Base-by-base conservation (phyloP, 2,888 invertebrate species). In the Dryobotodes eremita region DNA sequence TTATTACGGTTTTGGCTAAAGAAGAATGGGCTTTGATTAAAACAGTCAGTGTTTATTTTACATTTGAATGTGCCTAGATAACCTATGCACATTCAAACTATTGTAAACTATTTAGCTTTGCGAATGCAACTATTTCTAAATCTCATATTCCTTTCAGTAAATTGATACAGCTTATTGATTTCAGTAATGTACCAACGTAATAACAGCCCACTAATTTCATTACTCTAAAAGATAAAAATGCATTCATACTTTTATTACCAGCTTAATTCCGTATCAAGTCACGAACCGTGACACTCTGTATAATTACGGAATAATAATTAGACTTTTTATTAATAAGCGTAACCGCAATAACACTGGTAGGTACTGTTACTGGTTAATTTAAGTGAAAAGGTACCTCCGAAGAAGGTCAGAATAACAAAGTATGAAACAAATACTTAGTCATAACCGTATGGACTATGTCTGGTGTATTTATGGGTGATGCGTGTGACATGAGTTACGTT, bases 321-420 rank as follows among this genome's bases (percentile, higher is more conserved):
- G 65, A 72, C 68, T 77, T 76, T 78, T 84, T 86, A 80, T 80
- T 86, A 81, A 79, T 82, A 73, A 79, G 74, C 68, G 77, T 81
- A 77, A 77, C 84, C 46, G 77, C 79, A 64, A 77, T 74, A 68
- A 80, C 64, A 79, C 78, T 68, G 64, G 70, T 77, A 82, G 64
- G 65, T 79, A 86, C 84, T 69, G 83, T 88, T 87, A 86, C 66
- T 75, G 77, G 75, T 80, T 88, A 77, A 77, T 78, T 77, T 69
- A 59, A 69, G 72, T 82, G 81, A 84, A 71, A 82, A 79, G 68
- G 81, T 64, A 62, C 36, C 50, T 62, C 17, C 7, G 15, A 76
- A 82, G 72, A 79, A 84, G 89, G 88, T 87, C 86, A 74, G 78
- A 75, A 76, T 71, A 76, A 75, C 73, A 55, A 75, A 71, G 70